Evolutionary conservation across 2,797 vertebrate genomes (phyloP), one percentile per base, ranked within the genome.

Genomic region (Neoniphon sammara): DNA sequence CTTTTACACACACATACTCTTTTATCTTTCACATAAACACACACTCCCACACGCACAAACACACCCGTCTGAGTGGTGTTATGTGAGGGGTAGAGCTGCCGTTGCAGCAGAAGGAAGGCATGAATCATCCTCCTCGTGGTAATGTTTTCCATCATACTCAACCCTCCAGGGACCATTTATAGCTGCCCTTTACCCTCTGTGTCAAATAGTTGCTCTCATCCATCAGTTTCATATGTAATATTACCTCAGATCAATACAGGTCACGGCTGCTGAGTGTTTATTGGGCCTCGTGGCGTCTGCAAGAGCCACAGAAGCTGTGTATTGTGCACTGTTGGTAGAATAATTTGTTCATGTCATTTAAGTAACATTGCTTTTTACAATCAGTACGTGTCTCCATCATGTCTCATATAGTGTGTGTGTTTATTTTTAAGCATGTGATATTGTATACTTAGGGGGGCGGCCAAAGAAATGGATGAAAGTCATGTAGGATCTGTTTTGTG

Each of bases 181-280:
- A 17, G 83, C 84, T 52, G 86, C 78, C 88, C 91, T 92, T 84
- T 90, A 56, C 47, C 86, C 91, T 62, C 72, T 62, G 81, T 88
- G 89, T 91, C 90, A 87, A 72, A 90, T 78, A 75, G 74, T 68
- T 64, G 82, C 82, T 79, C 85, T 67, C 87, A 84, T 90, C 88
- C 84, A 82, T 91, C 91, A 88, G 85, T 78, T 89, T 90, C 80
- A 80, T 84, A 78, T 83, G 82, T 87, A 91, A 89, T 91, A 90
- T 89, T 87, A 85, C 80, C 86, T 82, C 78, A 0, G 84, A 91
- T 93, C 91, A 81, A 92, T 93, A 78, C 83, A 56, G 85, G 88
- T 89, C 91, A 87, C 36, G 54, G 75, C 73, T 75, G 79, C 85
- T 83, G 81, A 85, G 58, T 34, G 52, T 78, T 83, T 75, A 86